Evolutionary conservation across 1,140 invertebrate species (phyloP), one percentile per base, ranked within the genome.

Genomic region (Bathynomus jamesi): DNA sequence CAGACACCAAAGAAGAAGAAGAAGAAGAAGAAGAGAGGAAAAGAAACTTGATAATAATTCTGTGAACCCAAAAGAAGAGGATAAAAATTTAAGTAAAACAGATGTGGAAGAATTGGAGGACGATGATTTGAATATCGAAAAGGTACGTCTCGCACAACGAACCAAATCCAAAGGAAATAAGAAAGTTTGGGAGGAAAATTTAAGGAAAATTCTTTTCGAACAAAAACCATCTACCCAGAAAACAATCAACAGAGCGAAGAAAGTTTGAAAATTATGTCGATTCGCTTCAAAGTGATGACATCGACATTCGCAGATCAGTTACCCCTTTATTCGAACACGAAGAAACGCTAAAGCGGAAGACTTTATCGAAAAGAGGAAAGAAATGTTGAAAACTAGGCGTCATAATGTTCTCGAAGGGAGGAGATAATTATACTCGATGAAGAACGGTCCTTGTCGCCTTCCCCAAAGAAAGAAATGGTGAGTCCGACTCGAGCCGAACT

Each of bases 231-330:
- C 61, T 76, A 27, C 75, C 75, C 13, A 76, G 69, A 71, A 71
- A 61, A 73, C 66, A 29, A 72, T 76, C 40, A 71, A 71, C 28
- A 61, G 71, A 3, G 46, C 70, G 2, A 68, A 76, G 29, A 76
- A 76, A 31, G 75, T 73, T n/a, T 1, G 75, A 76, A 40, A 71
- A 73, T 25, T 76, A 68, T 32, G 71, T 76, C 24, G 70, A 73
- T 30, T 76, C 75, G 24, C 66, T 76, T 24, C 60, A 60, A 28
- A 67, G 67, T 13, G 67, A 69, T 29, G 68, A 73, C 13, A 30
- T 76, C n/a, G 65, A 70, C 30, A 40, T 66, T 24, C 13, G 17
- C 2, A 72, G 75, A 3, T 68, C 67, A 27, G 75, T 76, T 30
- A 76, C 75, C 8, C 75, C 75, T 17, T 28, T 76, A 25, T 73